A percentile compares a stretch with the other conserved stretches of the same genome.
These are phyloP conservation scores for Cephonodes hylas DNA, from an alignment of 2,888 invertebrate species.

Conservation along the genomic window DNA sequence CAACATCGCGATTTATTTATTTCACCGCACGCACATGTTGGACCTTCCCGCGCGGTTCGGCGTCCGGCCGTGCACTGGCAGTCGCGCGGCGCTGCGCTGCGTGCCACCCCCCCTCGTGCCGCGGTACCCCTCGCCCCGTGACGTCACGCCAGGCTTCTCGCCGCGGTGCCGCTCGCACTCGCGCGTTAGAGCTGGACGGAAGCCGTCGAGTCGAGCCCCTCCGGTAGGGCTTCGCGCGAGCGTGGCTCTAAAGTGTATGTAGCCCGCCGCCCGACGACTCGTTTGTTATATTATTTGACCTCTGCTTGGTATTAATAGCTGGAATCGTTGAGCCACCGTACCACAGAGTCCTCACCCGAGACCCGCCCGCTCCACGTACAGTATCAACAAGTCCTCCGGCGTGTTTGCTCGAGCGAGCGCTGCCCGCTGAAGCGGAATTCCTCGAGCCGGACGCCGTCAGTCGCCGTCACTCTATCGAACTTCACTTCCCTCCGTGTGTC, in stretches of 20 bases:
- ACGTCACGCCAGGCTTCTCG: conserved; percentile 63
- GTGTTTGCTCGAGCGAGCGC: conserved; percentile 2
- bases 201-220: conserved; percentile 39
- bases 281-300: conserved; percentile 16
- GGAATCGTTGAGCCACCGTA: not conserved
- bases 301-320: conserved; percentile 9
- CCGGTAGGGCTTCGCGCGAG: conserved; percentile 41
- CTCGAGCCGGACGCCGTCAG: not conserved
- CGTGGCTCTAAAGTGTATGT: conserved; percentile 2
- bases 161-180: conserved; percentile 32
- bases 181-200: conserved; percentile 33
- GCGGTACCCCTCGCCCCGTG: conserved; percentile 49
- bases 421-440: conserved; percentile 2
- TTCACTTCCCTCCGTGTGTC: not conserved
- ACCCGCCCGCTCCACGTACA: not conserved
- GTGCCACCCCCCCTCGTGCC: conserved; percentile 38
- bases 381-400: conserved; percentile 4
- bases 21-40: conserved; percentile 70
- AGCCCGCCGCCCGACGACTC: conserved; percentile 4
- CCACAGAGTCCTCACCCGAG: not conserved
- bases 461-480: not conserved
- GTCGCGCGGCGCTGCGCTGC: conserved; percentile 38
- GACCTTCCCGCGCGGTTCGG: conserved; percentile 53
- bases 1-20: conserved; percentile 81
- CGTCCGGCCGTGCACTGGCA: conserved; percentile 70